These are phyloP conservation scores for Nymphalis io DNA, from an alignment of 1,140 invertebrate species.

Conservation along the genomic window DNA sequence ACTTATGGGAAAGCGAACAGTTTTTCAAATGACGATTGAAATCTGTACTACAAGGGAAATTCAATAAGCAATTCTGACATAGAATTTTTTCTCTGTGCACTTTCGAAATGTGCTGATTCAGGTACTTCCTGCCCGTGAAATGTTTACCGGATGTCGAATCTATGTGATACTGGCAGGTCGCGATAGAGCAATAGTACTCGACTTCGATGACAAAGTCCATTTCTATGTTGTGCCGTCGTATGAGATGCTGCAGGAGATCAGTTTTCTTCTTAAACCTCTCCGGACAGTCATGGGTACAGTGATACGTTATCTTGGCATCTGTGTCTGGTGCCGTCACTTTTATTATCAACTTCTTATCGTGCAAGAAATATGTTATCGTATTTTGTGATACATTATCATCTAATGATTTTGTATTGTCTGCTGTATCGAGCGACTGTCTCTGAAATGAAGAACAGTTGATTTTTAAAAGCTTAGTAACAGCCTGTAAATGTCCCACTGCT, in stretches of 20 bases:
- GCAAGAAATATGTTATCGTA: slow-evolving; percentile 33
- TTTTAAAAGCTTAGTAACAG: neutral
- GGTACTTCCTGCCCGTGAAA: slow-evolving; percentile 56
- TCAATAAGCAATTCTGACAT: slow-evolving; percentile 44
- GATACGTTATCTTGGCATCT: slow-evolving; percentile 45
- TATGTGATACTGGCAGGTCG: slow-evolving; percentile 47
- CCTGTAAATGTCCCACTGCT: neutral
- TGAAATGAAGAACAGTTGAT: neutral
- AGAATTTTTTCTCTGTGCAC: slow-evolving; percentile 49
- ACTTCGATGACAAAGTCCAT: slow-evolving; percentile 46
- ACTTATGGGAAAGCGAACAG: slow-evolving; percentile 52
- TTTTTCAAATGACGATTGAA: slow-evolving; percentile 51
- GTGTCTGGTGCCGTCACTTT: slow-evolving; percentile 52
- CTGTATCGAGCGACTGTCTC: neutral
- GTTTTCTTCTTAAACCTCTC: slow-evolving; percentile 51
- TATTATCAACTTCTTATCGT: slow-evolving; percentile 44
- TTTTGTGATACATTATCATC: slow-evolving; percentile 24
- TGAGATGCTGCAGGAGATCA: slow-evolving; percentile 51
- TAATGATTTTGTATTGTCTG: neutral
- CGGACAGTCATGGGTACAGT: slow-evolving; percentile 55
- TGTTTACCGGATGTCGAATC: slow-evolving; percentile 44
- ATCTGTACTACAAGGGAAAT: slow-evolving; percentile 40
- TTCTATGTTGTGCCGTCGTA: slow-evolving; percentile 43
- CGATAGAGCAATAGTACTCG: slow-evolving; percentile 50
- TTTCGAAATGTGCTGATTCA: slow-evolving; percentile 68